Evolutionary conservation across 2,797 vertebrate species (phyloP).

Genomic region (Myotis daubentonii): DNA sequence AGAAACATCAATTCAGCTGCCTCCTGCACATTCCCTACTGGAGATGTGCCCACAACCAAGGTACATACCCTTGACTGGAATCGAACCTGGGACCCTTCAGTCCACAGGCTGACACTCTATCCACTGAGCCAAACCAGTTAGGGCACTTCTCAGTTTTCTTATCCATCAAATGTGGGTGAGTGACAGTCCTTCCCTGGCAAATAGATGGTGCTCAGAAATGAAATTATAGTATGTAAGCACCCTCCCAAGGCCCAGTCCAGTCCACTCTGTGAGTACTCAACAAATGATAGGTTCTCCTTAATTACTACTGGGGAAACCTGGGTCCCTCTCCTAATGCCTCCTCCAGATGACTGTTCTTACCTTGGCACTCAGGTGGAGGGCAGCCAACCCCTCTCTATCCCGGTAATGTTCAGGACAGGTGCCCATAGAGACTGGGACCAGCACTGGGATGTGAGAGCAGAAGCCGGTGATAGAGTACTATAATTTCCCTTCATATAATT

Average conservation of each 20-base stretch:
- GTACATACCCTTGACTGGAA: too few species aligned
- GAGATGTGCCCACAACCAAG: too few species aligned
- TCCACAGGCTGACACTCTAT: too few species aligned
- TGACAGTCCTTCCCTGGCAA: not conserved
- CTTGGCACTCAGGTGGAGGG: not conserved
- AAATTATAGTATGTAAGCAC: not conserved
- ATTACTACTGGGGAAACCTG: not conserved
- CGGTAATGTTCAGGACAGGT: fast-evolving
- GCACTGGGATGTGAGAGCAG: not conserved
- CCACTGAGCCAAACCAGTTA: too few species aligned
- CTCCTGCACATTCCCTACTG: too few species aligned
- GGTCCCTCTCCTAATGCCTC: too few species aligned
- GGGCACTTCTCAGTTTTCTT: not conserved
- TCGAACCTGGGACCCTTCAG: too few species aligned
- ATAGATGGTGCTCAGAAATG: not conserved
- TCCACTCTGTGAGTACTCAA: fast-evolving
- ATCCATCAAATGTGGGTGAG: not conserved
- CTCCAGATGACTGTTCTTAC: not conserved
- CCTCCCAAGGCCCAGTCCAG: not conserved
- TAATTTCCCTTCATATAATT: constrained; percentile 77
- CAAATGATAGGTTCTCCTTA: not conserved
- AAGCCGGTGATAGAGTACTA: constrained; percentile 71
- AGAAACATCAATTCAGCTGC: too few species aligned
- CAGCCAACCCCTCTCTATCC: too few species aligned
- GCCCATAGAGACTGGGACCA: not conserved